Base-by-base conservation (phyloP, 2,797 vertebrate genomes). In the Valencia hispanica region DNA sequence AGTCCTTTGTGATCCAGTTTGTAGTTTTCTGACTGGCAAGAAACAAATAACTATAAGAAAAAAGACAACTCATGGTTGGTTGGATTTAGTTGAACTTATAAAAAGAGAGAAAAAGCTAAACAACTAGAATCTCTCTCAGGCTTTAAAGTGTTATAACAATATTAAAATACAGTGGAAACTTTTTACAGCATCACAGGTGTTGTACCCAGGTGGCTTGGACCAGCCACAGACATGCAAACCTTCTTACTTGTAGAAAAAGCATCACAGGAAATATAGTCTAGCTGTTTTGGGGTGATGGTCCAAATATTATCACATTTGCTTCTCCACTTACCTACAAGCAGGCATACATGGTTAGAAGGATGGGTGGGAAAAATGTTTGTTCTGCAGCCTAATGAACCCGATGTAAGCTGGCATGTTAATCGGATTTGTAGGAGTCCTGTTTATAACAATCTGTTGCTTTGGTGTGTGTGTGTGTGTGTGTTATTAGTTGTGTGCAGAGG, bases 401-500 rank as follows among this genome's bases (percentile, higher is more conserved):
- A 61, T 4, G 17, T 20, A 34, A 63, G 32, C 9, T 63, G 17
- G 17, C 59, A 65, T 41, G 14, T 39, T 22, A 11, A 39, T 53
- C 39, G 14, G 34, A 47, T 30, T 10, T 25, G 18, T 72, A 22
- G 17, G 14, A 34, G 11, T 39, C 34, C n/a, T 30, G 51, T 5
- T n/a, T 41, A 4, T n/a, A 7, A 57, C 17, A 4, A 20, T 59
- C 39, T 61, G 55, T 32, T 15, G n/a, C 57, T 4, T 5, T 9
- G 18, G 53, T 55, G 51, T 51, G 25, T 14, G 53, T 55, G n/a
- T 55, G 53, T 57, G 27, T 3, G 0, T 83, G 43, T 80, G 9
- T 79, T 63, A 48, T 55, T 84, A 96, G 95, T 85, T 76, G 57
- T 93, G 72, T 95, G 95, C 86, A 85, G 75, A 47, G 81, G 91